Conservation (phyloP, 2,888 invertebrate genomes). For the Lapara coniferarum region DNA sequence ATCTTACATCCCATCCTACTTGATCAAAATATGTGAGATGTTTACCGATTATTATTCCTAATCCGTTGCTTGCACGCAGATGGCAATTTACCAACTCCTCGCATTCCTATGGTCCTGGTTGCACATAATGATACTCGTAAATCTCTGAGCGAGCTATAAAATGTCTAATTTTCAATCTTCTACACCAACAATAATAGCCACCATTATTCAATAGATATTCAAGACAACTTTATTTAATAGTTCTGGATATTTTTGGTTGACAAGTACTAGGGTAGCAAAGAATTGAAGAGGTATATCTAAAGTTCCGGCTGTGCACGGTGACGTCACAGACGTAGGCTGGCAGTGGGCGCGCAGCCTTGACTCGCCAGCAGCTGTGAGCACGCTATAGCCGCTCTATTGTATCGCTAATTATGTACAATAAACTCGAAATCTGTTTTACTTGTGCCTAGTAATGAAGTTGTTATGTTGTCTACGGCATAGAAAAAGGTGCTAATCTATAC, state of each 20-base stretch:
- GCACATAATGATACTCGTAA: no score
- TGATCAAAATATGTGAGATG: neutral
- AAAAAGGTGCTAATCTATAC: neutral
- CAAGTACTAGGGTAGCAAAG: neutral
- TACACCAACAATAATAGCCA: no score
- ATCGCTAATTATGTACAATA: constrained; percentile 2
- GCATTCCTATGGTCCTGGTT: neutral
- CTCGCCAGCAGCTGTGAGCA: constrained; percentile 20
- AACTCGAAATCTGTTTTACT: constrained; percentile 4
- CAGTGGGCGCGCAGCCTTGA: constrained; percentile 35
- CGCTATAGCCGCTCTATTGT: constrained; percentile 14
- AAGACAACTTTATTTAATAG: no score
- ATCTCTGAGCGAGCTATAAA: no score
- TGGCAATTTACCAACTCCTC: neutral
- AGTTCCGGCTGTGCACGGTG: constrained; percentile 34
- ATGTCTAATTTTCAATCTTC: no score
- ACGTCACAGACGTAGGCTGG: constrained; percentile 34
- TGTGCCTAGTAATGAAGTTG: neutral
- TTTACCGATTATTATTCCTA: neutral
- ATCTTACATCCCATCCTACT: neutral
- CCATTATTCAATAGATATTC: no score
- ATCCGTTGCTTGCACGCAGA: neutral
- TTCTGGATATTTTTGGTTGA: neutral
- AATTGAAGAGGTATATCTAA: constrained; percentile 4
- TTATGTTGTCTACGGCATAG: neutral